Conservation (phyloP, 2,888 invertebrate species). For the Perizoma flavofasciatum region DNA sequence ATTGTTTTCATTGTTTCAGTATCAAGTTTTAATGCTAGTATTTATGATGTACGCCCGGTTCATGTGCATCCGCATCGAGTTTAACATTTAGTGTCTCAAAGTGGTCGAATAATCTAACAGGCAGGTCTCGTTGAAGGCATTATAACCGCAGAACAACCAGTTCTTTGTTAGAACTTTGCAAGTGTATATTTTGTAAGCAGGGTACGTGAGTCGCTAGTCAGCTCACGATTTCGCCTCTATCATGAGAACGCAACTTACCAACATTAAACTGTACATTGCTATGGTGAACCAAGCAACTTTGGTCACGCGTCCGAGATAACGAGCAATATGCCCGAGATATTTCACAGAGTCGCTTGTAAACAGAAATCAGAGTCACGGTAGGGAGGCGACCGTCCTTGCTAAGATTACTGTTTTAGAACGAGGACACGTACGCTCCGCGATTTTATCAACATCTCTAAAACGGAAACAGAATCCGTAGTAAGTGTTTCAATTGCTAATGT, state of each 20-base stretch:
- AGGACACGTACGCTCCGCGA: constrained; percentile 48
- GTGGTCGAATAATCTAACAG: constrained; percentile 43
- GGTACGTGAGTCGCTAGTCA: constrained; percentile 36
- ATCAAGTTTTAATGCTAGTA: constrained; percentile 19
- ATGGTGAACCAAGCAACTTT: constrained; percentile 35
- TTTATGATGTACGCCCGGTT: constrained; percentile 13
- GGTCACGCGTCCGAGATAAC: constrained; percentile 42
- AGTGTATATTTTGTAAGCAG: constrained; percentile 37
- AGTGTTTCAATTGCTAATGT: constrained; percentile 57
- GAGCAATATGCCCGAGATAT: constrained; percentile 48
- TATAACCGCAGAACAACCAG: constrained; percentile 61
- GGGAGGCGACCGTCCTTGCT: constrained; percentile 49
- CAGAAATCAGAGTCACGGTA: constrained; percentile 43
- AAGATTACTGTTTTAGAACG: constrained; percentile 58
- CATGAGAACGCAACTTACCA: constrained; percentile 42
- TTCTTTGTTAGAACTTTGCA: constrained; percentile 55
- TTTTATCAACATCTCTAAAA: constrained; percentile 53
- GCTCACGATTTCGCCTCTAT: constrained; percentile 49
- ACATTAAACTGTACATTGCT: constrained; percentile 46
- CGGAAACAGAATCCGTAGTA: constrained; percentile 54
- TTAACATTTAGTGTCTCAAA: constrained; percentile 15
- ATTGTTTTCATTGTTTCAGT: constrained; percentile 29
- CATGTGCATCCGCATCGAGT: constrained; percentile 22
- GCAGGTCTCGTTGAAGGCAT: constrained; percentile 46
- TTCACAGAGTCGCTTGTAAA: constrained; percentile 44